Percentiles rank a stretch among this genome's conserved stretches.
Evolutionary conservation across 1,140 invertebrate genomes (phyloP).

Genomic region (Drosophila serrata): DNA sequence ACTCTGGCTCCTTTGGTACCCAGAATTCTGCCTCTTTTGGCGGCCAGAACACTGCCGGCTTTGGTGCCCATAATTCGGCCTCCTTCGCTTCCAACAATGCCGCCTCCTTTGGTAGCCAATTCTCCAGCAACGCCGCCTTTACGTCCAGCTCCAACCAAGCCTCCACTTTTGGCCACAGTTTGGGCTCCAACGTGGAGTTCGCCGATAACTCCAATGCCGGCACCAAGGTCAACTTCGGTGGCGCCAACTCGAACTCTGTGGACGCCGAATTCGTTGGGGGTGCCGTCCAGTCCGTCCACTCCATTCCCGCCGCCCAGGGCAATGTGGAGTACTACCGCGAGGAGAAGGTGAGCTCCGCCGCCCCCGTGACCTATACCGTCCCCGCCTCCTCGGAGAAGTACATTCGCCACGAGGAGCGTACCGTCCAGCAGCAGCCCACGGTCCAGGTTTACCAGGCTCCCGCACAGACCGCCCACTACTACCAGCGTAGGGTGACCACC

Average conservation of each 20-base stretch:
- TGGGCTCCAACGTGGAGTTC: slow-evolving; percentile 68
- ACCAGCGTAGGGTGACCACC: slow-evolving; percentile 66
- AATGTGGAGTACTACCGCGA: slow-evolving; percentile 69
- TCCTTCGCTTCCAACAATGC: slow-evolving; percentile 12
- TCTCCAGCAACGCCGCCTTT: slow-evolving; percentile 63
- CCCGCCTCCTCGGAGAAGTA: slow-evolving; percentile 69
- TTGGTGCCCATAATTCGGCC: slow-evolving; percentile 45
- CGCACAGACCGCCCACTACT: slow-evolving; percentile 64
- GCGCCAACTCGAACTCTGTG: slow-evolving; percentile 13
- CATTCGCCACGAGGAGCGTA: slow-evolving; percentile 70
- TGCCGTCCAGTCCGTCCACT: slow-evolving; percentile 30
- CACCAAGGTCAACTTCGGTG: slow-evolving; percentile 64
- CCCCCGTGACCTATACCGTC: slow-evolving; percentile 52
- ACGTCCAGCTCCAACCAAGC: slow-evolving; percentile 50
- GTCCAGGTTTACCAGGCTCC: slow-evolving; percentile 53
- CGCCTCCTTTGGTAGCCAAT: slow-evolving; percentile 46
- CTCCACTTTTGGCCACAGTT: slow-evolving; percentile 67
- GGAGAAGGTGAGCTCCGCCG: slow-evolving; percentile 36
- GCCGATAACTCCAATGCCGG: slow-evolving; percentile 62
- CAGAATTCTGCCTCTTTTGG: slow-evolving; percentile 39
- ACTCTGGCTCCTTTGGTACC: slow-evolving; percentile 33
- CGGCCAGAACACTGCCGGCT: slow-evolving; percentile 36
- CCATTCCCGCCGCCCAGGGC: slow-evolving; percentile 26
- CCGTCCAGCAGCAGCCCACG: slow-evolving; percentile 53
- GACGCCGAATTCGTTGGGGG: slow-evolving; percentile 37